A percentile compares a stretch with the other conserved stretches of the same genome.
These are phyloP conservation scores for Mythimna loreyi DNA, from an alignment of 2,888 invertebrate species.

Conservation along the genomic window DNA sequence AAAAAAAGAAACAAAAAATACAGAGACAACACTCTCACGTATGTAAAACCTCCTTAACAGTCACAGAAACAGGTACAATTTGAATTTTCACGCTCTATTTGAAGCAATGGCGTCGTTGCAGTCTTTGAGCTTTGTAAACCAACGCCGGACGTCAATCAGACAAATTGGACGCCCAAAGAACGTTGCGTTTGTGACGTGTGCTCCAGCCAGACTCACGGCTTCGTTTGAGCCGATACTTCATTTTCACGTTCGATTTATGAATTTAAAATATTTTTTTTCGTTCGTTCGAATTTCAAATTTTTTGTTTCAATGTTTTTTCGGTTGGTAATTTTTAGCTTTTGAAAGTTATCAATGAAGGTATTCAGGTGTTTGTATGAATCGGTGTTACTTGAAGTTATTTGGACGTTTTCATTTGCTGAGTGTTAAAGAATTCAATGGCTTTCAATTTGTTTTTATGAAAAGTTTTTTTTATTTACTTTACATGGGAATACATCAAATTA, in stretches of 20 bases:
- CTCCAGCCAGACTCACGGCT: neutral
- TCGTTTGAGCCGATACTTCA: conserved; percentile 61
- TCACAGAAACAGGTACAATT: conserved; percentile 55
- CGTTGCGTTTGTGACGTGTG: conserved; percentile 59
- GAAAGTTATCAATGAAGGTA: conserved; percentile 15
- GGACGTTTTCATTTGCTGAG: neutral
- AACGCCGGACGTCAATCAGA: conserved; percentile 86
- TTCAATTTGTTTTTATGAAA: neutral
- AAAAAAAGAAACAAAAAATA: neutral
- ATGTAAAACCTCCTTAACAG: conserved; percentile 40
- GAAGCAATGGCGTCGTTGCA: conserved; percentile 67
- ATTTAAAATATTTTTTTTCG: conserved; percentile 66
- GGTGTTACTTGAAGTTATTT: neutral
- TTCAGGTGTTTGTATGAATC: neutral
- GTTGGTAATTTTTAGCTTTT: conserved; percentile 37
- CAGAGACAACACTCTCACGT: neutral
- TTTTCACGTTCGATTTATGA: conserved; percentile 80
- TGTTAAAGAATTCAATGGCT: neutral
- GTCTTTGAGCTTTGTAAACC: conserved; percentile 89
- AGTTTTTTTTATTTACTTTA: too few species aligned
- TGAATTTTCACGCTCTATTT: conserved; percentile 71
- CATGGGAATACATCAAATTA: too few species aligned
- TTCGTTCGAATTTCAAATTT: conserved; percentile 69
- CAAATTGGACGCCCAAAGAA: conserved; percentile 87
- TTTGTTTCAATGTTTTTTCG: conserved; percentile 28